Base-by-base conservation (phyloP, 2,113 vertebrate genomes). In the Nycticebus coucang region DNA sequence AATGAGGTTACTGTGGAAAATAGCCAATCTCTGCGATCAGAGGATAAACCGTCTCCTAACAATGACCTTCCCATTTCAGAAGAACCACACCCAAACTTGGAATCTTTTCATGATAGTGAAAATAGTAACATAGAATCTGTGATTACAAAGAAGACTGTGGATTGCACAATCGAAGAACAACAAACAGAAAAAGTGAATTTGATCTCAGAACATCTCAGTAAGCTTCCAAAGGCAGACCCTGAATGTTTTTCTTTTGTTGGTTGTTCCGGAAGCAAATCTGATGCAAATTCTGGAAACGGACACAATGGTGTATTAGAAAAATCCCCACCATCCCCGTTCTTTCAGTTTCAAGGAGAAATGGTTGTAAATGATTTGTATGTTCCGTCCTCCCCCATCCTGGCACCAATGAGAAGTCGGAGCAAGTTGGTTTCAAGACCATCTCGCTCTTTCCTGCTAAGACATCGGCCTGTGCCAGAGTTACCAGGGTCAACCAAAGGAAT, bases 391-490 rank as follows among this genome's bases (percentile, higher is more conserved):
- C 88, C 95, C 1, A 97, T 86, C 9, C 41, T 87, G 9, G 13
- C 81, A 22, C 96, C 97, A 5, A 92, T 97, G 97, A 97, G 97
- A 82, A 71, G 50, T 74, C 86, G 92, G 37, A 60, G 90, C 59
- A 97, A 98, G 77, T 93, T 83, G 64, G 97, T 97, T 94, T 74
- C 97, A 10, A 97, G 93, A 88, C 45, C 77, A 87, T 98, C 97
- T 19, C 98, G 98, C 1, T 99, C 99, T 92, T 99, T 99, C 91
- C 97, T 98, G 37, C 98, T 99, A 92, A 98, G 99, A 66, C 99
- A 99, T 97, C 98, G 99, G 11, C 99, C 99, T 18, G 99, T 99
- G 12, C 99, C 99, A 30, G 98, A 99, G 89, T 98, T 99, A 93
- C 99, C 99, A 0, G 96, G 85, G 28, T 94, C 97, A 33, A 96